A percentile compares a stretch with the other conserved stretches of the same genome.
phyloP scores from a whole-genome alignment of 2,888 invertebrate genomes.

The Tyria jacobaeae region DNA sequence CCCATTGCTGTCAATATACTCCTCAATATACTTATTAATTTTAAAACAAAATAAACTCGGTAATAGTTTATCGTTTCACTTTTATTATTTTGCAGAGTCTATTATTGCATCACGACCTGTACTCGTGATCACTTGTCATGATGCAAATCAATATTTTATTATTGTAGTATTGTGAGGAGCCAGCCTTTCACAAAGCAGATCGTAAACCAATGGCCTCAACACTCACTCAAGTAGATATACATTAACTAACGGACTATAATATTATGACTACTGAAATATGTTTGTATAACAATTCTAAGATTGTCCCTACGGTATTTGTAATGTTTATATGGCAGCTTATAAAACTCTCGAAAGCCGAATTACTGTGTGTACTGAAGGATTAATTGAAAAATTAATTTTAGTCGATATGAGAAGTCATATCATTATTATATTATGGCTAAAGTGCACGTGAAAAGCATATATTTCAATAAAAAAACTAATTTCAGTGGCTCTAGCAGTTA shows the following conservation, averaged over 20 bases:
- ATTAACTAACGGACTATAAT: constrained; percentile 5
- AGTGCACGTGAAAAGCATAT: too few relatives aligned
- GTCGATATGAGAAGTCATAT: neutral
- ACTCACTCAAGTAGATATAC: neutral
- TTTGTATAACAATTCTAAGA: constrained; percentile 9
- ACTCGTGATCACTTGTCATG: neutral
- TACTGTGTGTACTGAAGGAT: neutral
- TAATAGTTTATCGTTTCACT: neutral
- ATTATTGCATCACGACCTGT: neutral
- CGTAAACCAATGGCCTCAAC: constrained; percentile 8
- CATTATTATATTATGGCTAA: too few relatives aligned
- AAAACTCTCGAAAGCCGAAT: too few relatives aligned
- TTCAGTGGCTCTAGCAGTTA: too few relatives aligned
- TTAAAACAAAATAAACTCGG: neutral
- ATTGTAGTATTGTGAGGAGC: neutral
- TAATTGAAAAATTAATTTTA: neutral
- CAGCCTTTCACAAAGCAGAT: neutral
- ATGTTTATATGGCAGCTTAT: neutral
- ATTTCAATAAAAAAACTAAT: too few relatives aligned
- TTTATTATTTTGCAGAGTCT: neutral
- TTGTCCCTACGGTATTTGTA: constrained; percentile 5
- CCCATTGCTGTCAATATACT: too few relatives aligned
- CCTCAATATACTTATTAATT: too few relatives aligned
- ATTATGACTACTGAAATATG: constrained; percentile 7
- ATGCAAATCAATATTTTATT: neutral